phyloP scores from a whole-genome alignment of 1,140 invertebrate genomes.

The Tigriopus japonicus region DNA sequence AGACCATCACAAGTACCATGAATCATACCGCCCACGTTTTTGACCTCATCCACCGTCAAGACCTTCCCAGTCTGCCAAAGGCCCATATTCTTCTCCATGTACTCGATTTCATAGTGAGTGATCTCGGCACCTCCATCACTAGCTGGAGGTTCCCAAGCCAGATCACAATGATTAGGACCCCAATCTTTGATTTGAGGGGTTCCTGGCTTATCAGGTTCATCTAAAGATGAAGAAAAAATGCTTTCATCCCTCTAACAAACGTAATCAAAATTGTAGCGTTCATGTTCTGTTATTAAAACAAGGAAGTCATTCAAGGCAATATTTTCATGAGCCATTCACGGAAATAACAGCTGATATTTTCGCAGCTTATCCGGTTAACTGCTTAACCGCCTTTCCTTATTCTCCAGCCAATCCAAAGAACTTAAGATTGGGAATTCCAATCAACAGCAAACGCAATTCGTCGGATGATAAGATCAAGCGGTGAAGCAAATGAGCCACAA shows the following conservation, averaged over 20 bases:
- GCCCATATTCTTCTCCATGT: slow-evolving; percentile 30
- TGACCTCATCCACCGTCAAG: slow-evolving; percentile 67
- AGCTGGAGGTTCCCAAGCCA: slow-evolving; percentile 69
- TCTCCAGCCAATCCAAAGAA: too few relatives aligned
- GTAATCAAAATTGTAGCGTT: too few relatives aligned
- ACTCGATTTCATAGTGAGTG: slow-evolving; percentile 78
- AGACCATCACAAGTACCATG: slow-evolving; percentile 47
- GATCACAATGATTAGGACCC: slow-evolving; percentile 84
- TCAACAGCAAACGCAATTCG: too few relatives aligned
- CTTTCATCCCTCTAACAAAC: too few relatives aligned
- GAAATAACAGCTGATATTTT: too few relatives aligned
- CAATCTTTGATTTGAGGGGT: slow-evolving; percentile 79
- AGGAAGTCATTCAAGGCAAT: slow-evolving; percentile 4
- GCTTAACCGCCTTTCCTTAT: too few relatives aligned
- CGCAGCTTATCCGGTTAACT: too few relatives aligned
- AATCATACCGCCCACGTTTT: slow-evolving; percentile 52
- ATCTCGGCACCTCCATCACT: slow-evolving; percentile 86
- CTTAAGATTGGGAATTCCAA: too few relatives aligned
- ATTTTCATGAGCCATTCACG: slow-evolving; percentile 4
- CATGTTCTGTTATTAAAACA: background rate
- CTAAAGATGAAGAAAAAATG: slow-evolving; percentile 31
- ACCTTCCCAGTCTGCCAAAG: slow-evolving; percentile 44
- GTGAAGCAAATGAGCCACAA: too few relatives aligned
- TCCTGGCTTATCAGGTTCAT: slow-evolving; percentile 79
- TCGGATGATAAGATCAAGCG: too few relatives aligned